phyloP scores from a whole-genome alignment of 2,797 vertebrate species.

The Onychomys leucogaster region DNA sequence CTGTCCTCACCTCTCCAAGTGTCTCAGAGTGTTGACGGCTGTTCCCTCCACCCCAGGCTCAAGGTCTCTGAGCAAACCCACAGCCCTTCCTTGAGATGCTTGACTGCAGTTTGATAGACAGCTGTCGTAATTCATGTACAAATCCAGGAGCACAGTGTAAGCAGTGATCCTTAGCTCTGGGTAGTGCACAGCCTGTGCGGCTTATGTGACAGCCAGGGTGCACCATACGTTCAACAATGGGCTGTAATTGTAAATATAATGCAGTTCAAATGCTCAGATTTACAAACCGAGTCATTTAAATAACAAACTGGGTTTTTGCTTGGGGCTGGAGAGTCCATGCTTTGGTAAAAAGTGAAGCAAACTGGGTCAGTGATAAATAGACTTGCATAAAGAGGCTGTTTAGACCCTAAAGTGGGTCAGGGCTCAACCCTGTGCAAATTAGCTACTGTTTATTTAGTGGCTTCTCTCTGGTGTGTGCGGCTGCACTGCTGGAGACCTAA shows the following conservation, averaged over 20 bases:
- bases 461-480: neutral
- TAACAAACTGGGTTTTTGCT: neutral
- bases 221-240: neutral
- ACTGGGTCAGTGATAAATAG: neutral
- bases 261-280: neutral
- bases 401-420: slow-evolving; percentile 71
- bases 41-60: neutral
- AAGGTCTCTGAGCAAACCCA: neutral
- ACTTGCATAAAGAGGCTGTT: neutral
- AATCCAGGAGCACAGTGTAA: neutral
- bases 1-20: neutral
- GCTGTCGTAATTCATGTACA: neutral
- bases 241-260: neutral
- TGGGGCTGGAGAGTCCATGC: neutral
- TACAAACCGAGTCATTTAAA: slow-evolving; percentile 18
- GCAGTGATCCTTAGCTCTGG: neutral
- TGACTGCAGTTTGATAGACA: neutral
- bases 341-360: neutral
- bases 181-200: neutral
- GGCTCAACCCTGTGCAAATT: slow-evolving; percentile 14
- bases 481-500: neutral
- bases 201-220: fast-evolving
- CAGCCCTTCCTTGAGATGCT: neutral
- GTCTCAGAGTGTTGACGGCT: neutral
- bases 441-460: slow-evolving; percentile 48